Conservation (phyloP, 2,797 vertebrate species). For the Psittacula echo region DNA sequence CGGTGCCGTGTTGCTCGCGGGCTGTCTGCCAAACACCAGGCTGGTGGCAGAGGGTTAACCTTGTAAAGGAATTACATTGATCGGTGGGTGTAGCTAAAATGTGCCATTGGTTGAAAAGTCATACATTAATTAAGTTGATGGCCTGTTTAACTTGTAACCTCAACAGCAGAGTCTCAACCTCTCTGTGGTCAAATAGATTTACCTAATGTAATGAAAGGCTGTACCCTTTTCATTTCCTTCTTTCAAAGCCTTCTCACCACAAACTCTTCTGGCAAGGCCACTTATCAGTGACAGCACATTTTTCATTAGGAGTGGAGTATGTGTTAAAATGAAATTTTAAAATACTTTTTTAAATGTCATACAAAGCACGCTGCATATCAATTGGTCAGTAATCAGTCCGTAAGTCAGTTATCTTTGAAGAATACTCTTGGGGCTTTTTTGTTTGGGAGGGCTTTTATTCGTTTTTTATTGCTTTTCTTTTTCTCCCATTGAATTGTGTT, state of each 20-base stretch:
- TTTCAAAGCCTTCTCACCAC: slow-evolving; percentile 64
- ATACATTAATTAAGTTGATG: slow-evolving; percentile 46
- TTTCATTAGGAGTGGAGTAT: slow-evolving; percentile 30
- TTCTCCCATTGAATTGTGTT: background rate
- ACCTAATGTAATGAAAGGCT: slow-evolving; percentile 53
- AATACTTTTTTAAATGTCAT: slow-evolving; percentile 19
- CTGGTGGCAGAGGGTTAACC: background rate
- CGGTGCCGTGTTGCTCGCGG: slow-evolving; percentile 37
- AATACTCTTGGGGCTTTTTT: background rate
- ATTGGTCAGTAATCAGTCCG: background rate
- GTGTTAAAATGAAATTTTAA: slow-evolving; percentile 39
- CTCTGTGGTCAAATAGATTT: slow-evolving; percentile 62
- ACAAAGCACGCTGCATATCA: rapidly evolving
- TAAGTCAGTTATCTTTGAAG: background rate
- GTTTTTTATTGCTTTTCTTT: background rate
- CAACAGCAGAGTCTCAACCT: slow-evolving; percentile 41
- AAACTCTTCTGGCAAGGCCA: slow-evolving; percentile 44
- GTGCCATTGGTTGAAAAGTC: slow-evolving; percentile 34
- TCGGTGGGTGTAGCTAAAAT: slow-evolving; percentile 10
- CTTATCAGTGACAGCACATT: slow-evolving; percentile 68
- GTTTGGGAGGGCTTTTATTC: background rate
- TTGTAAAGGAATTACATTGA: slow-evolving; percentile 11
- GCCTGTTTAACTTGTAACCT: slow-evolving; percentile 46
- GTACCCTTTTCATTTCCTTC: slow-evolving; percentile 56
- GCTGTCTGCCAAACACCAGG: slow-evolving; percentile 40